phyloP scores from a whole-genome alignment of 2,888 invertebrate genomes.

The Ichneumoninae sp. region DNA sequence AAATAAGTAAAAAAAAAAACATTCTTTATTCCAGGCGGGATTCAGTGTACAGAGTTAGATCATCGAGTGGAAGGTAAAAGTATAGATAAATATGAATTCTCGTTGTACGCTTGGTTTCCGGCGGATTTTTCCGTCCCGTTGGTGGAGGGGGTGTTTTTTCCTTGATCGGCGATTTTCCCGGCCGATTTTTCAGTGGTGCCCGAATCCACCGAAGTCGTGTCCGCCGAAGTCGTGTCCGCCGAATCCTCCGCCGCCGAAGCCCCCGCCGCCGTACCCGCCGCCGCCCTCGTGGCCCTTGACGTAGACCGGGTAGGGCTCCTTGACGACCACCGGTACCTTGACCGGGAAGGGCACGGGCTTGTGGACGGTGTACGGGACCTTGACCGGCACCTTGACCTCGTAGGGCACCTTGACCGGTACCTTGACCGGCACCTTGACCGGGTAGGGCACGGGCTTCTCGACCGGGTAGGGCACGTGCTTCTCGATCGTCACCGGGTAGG shows the following conservation, averaged over 20 bases:
- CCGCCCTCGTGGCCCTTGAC: conserved; percentile 68
- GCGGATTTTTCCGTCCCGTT: not conserved
- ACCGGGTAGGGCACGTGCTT: conserved; percentile 76
- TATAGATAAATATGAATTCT: not conserved
- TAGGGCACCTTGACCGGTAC: conserved; percentile 76
- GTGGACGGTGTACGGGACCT: conserved; percentile 74
- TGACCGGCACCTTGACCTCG: conserved; percentile 76
- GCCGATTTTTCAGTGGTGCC: conserved; percentile 60
- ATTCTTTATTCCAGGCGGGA: conserved; percentile 35
- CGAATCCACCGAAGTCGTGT: conserved; percentile 70
- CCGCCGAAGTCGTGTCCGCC: conserved; percentile 57
- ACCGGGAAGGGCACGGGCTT: conserved; percentile 77
- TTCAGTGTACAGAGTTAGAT: conserved; percentile 39
- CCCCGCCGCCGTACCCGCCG: conserved; percentile 64
- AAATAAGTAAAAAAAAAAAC: conserved; percentile 39
- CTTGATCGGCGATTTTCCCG: not conserved
- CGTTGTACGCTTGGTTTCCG: conserved; percentile 21
- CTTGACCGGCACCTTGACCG: conserved; percentile 78
- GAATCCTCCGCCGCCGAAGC: conserved; percentile 71
- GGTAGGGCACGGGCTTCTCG: conserved; percentile 75
- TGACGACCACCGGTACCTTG: conserved; percentile 70
- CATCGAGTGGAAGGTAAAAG: conserved; percentile 16
- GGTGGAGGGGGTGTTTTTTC: not conserved
- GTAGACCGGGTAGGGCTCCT: conserved; percentile 76
- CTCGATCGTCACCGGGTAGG: conserved; percentile 78